phyloP scores from a whole-genome alignment of 2,113 vertebrate species.

The Hyla sarda region DNA sequence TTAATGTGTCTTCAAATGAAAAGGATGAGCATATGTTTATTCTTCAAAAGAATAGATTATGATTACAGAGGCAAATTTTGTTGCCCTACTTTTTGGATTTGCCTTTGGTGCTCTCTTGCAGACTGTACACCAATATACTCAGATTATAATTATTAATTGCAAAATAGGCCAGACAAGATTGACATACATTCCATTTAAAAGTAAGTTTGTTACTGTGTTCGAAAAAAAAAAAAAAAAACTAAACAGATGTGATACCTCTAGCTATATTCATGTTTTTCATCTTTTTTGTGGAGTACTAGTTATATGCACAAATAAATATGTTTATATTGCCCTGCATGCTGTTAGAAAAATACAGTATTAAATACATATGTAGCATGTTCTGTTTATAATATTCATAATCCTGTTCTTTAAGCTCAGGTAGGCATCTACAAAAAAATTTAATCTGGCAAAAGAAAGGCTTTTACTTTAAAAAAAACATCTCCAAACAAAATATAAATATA shows the following conservation, averaged over 20 bases:
- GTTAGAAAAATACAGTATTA: background rate
- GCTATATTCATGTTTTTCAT: constrained; percentile 38
- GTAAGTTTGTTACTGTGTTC: constrained; percentile 35
- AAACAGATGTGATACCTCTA: constrained; percentile 53
- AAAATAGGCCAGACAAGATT: constrained; percentile 51
- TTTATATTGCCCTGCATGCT: background rate
- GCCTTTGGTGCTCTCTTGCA: constrained; percentile 44
- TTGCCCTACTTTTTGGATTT: constrained; percentile 52
- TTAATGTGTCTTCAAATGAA: constrained; percentile 43
- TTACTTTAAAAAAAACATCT: no score
- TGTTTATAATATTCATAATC: background rate
- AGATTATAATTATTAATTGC: constrained; percentile 53
- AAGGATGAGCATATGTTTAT: constrained; percentile 48
- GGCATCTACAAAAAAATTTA: background rate
- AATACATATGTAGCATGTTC: background rate
- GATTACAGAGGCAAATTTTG: constrained; percentile 50
- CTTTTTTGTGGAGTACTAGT: constrained; percentile 13
- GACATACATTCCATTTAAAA: constrained; percentile 42
- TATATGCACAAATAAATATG: background rate
- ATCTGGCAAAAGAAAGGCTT: background rate
- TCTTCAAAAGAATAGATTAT: constrained; percentile 54
- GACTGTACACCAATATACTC: constrained; percentile 44
- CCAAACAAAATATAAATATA: background rate
- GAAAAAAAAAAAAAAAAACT: constrained; percentile 38
- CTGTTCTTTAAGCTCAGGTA: background rate